A percentile compares a stretch with the other conserved stretches of the same genome.
Conservation (phyloP, 2,888 invertebrate species). For the Scaptomyza cyrtandrae region DNA sequence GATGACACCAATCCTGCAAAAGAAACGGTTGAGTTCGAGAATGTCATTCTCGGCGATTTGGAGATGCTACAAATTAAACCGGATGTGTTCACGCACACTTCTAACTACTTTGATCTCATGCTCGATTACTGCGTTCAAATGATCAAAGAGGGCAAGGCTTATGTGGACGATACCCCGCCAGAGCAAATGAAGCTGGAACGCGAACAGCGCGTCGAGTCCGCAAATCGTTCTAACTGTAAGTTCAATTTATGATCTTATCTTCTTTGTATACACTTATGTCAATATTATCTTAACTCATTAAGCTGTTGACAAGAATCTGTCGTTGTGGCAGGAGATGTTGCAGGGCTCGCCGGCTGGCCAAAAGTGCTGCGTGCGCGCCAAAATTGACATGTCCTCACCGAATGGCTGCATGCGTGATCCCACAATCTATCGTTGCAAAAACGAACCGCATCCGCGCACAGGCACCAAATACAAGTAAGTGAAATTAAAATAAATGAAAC, state of each 20-base stretch:
- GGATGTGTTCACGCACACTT: conserved; percentile 96
- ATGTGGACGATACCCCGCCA: conserved; percentile 97
- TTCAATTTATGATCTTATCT: conserved; percentile 31
- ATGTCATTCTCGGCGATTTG: conserved; percentile 98
- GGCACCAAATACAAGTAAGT: conserved; percentile 96
- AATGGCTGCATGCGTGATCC: conserved; percentile 99
- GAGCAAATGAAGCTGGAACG: conserved; percentile 97
- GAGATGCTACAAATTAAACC: conserved; percentile 95
- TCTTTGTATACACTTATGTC: neutral
- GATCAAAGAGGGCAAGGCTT: conserved; percentile 95
- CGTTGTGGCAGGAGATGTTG: conserved; percentile 98
- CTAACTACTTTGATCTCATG: conserved; percentile 98
- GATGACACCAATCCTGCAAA: conserved; percentile 99
- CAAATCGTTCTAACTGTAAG: conserved; percentile 93
- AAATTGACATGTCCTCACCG: conserved; percentile 97
- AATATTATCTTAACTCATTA: neutral
- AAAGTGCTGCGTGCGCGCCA: conserved; percentile 97
- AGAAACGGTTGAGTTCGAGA: conserved; percentile 98
- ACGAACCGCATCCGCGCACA: conserved; percentile 96
- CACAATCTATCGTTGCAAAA: conserved; percentile 99
- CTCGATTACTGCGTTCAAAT: conserved; percentile 94
- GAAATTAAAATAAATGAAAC: neutral
- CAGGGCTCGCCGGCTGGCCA: conserved; percentile 91
- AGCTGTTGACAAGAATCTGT: conserved; percentile 93
- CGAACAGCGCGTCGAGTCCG: conserved; percentile 94